Evolutionary conservation across 2,113 vertebrate genomes (phyloP), one percentile per base, ranked within the genome.

Genomic region (Lophius piscatorius): DNA sequence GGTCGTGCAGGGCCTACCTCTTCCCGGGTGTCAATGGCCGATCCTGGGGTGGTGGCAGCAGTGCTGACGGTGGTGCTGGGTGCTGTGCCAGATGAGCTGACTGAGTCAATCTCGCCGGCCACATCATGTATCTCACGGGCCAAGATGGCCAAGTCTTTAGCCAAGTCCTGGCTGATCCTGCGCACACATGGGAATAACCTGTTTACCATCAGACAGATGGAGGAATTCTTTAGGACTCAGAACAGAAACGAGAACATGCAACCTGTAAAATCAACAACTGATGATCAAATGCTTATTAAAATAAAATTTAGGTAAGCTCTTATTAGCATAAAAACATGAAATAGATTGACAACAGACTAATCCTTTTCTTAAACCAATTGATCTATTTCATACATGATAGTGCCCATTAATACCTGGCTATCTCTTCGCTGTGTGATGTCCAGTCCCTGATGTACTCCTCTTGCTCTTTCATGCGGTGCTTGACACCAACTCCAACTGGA

Each of bases 31-130:
- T 99, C 97, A 91, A 99, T 98, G 92, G 97, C 95, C 74, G 97
- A 99, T 89, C 97, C 96, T 76, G 97, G 97, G 84, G 97, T 99
- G 91, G 97, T 98, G 89, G 97, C 96, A 22, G 96, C 97, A 60
- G 97, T 99, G 96, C 96, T 98, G 94, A 94, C 96, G 82, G 96
- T 98, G 91, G 97, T 99, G 90, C 97, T 99, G 81, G 96, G 96
- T 33, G 97, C 96, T 18, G 97, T 98, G 92, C 97, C 97, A 5
- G 97, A 98, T 12, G 97, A 99, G 83, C 97, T 99, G 92, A 98
- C 97, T 1, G 96, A 98, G 88, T 99, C 97, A 74, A 98, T 98
- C 89, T 99, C 97, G 59, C 97, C 97, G 14, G 97, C 97, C 87
- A 99, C 97, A 55, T 99, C 97, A 81, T 98, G 98, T 92, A 99